phyloP scores from a whole-genome alignment of 2,888 invertebrate genomes.

The Leptarthrus brevirostris region DNA sequence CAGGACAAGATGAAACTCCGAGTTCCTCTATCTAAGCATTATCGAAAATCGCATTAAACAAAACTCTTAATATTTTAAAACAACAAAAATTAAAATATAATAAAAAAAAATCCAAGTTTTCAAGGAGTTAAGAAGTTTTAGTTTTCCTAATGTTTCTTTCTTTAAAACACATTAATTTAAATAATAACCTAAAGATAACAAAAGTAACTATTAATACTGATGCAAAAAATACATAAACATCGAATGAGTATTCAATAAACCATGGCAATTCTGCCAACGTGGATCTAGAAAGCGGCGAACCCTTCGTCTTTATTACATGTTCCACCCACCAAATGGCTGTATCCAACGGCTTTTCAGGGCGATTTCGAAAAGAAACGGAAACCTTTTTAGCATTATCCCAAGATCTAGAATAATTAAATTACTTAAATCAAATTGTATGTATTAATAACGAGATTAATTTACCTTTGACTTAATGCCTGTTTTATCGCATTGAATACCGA shows the following conservation, averaged over 20 bases:
- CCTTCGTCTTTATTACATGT: constrained; percentile 72
- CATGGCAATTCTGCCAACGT: constrained; percentile 63
- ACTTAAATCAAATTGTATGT: too few relatives aligned
- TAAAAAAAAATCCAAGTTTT: neutral
- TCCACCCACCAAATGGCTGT: constrained; percentile 77
- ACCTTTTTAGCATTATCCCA: constrained; percentile 67
- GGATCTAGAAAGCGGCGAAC: constrained; percentile 70
- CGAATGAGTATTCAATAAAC: constrained; percentile 63
- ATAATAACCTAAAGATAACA: neutral
- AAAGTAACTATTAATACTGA: neutral
- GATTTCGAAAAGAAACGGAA: constrained; percentile 69
- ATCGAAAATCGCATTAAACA: too few relatives aligned
- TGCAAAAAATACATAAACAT: constrained; percentile 60
- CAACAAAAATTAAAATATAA: neutral
- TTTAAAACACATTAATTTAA: neutral
- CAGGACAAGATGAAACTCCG: too few relatives aligned
- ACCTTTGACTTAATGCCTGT: constrained; percentile 60
- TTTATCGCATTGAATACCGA: constrained; percentile 68
- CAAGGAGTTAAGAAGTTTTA: neutral
- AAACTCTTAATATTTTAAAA: too few relatives aligned
- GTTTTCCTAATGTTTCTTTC: neutral
- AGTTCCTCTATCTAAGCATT: too few relatives aligned
- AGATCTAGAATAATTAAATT: neutral
- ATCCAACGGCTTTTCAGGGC: constrained; percentile 71
- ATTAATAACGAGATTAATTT: too few relatives aligned